A percentile compares a stretch with the other conserved stretches of the same genome.
Conservation (phyloP, 2,888 invertebrate species). For the Drosophila borealis region DNA sequence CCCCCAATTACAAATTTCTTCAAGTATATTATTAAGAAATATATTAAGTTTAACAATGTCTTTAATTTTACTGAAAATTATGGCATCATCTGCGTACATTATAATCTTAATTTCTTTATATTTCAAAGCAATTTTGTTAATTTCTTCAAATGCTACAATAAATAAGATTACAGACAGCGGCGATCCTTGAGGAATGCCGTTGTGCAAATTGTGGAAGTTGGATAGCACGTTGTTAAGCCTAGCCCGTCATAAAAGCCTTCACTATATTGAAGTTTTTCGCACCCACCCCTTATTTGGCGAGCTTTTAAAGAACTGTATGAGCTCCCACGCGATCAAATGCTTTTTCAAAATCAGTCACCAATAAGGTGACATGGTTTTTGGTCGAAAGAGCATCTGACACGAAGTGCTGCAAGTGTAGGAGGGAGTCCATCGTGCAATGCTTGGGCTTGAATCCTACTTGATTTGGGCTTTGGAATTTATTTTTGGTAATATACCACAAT, state of each 20-base stretch:
- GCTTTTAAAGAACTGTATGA: too few relatives aligned
- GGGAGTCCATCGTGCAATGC: too few relatives aligned
- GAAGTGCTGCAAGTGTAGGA: too few relatives aligned
- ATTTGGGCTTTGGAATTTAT: too few relatives aligned
- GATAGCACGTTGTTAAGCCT: conserved; percentile 17
- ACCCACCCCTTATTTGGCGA: too few relatives aligned
- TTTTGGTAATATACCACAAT: too few relatives aligned
- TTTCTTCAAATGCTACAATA: conserved; percentile 26
- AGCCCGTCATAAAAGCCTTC: not conserved
- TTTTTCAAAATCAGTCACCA: too few relatives aligned
- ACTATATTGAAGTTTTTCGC: too few relatives aligned
- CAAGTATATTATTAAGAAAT: conserved; percentile 5
- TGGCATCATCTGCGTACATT: conserved; percentile 13
- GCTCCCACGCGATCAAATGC: too few relatives aligned
- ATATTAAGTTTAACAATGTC: conserved; percentile 3
- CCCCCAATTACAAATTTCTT: not conserved
- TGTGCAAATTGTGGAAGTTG: conserved; percentile 15
- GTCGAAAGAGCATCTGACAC: too few relatives aligned
- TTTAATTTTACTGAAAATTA: not conserved
- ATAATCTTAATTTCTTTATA: conserved; percentile 10
- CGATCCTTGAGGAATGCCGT: conserved; percentile 28
- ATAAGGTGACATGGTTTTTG: too few relatives aligned
- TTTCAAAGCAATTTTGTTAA: conserved; percentile 16
- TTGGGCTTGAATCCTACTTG: too few relatives aligned
- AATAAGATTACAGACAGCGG: conserved; percentile 26